phyloP scores from a whole-genome alignment of 2,888 invertebrate species.

The Cosmia pyralina region DNA sequence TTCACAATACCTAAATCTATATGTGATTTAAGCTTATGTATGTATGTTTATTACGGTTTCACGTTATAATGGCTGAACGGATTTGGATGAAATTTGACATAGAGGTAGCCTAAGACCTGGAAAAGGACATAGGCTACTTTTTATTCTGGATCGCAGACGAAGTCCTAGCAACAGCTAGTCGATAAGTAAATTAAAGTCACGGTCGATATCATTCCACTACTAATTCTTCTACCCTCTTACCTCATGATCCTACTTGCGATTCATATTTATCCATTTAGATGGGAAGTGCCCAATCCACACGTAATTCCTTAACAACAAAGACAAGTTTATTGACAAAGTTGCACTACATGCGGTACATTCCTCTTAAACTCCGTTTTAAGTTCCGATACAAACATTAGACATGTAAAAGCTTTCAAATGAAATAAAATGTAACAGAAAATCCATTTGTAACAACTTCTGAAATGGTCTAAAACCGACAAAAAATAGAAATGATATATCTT shows the following conservation, averaged over 20 bases:
- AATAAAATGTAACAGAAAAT: slow-evolving; percentile 18
- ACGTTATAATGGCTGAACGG: no score
- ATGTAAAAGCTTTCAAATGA: slow-evolving; percentile 70
- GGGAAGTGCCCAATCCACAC: slow-evolving; percentile 52
- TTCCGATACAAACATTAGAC: slow-evolving; percentile 80
- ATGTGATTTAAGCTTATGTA: no score
- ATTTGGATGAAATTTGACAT: no score
- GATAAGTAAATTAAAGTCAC: no score
- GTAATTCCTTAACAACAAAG: slow-evolving; percentile 59
- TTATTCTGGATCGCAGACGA: no score
- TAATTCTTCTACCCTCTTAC: no score
- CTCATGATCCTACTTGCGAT: not conserved
- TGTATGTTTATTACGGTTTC: no score
- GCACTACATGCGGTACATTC: slow-evolving; percentile 44
- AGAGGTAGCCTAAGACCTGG: no score
- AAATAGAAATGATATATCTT: not conserved
- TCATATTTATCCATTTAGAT: not conserved
- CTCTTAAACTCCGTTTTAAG: slow-evolving; percentile 73
- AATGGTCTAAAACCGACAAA: not conserved
- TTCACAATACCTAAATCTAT: no score
- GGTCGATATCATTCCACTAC: no score
- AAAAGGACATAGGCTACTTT: no score
- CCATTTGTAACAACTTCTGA: slow-evolving; percentile 2
- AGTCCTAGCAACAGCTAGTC: no score
- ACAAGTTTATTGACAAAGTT: slow-evolving; percentile 75